These are phyloP conservation scores for Pundamilia nyererei DNA, from an alignment of 2,113 vertebrate genomes.

Conservation along the genomic window DNA sequence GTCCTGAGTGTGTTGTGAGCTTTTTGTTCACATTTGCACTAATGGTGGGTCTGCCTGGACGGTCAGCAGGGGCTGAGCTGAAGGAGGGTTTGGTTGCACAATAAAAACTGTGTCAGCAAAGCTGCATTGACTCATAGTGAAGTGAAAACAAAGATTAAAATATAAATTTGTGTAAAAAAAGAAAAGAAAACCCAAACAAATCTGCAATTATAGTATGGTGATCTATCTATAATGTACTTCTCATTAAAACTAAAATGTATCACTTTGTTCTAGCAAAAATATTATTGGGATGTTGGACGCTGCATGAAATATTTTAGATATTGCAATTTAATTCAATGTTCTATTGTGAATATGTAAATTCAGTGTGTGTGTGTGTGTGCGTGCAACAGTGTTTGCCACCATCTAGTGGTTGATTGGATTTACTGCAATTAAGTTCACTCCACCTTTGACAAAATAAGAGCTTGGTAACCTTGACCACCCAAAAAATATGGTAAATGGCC, in stretches of 20 bases:
- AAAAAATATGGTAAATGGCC: no score
- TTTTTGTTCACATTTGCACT: neutral
- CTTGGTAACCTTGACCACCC: rapidly evolving
- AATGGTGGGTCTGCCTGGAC: rapidly evolving
- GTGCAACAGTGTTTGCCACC: neutral
- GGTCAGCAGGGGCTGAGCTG: neutral
- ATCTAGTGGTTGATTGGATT: neutral
- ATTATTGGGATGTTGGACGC: neutral
- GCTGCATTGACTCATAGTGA: no score
- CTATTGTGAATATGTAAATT: neutral
- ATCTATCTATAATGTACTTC: neutral
- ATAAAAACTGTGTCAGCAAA: neutral
- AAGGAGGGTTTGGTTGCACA: rapidly evolving
- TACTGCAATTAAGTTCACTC: neutral
- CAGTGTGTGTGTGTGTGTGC: neutral
- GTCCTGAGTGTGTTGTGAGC: neutral
- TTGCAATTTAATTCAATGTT: neutral
- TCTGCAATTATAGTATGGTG: neutral
- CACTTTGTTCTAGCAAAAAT: neutral
- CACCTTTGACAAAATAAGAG: neutral
- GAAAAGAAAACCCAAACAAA: neutral
- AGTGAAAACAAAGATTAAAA: neutral
- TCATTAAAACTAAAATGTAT: neutral
- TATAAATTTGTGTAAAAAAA: neutral
- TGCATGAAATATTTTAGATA: neutral